Evolutionary conservation across 2,888 invertebrate genomes (phyloP).

Genomic region (Spatulosminthurus flaviceps): DNA sequence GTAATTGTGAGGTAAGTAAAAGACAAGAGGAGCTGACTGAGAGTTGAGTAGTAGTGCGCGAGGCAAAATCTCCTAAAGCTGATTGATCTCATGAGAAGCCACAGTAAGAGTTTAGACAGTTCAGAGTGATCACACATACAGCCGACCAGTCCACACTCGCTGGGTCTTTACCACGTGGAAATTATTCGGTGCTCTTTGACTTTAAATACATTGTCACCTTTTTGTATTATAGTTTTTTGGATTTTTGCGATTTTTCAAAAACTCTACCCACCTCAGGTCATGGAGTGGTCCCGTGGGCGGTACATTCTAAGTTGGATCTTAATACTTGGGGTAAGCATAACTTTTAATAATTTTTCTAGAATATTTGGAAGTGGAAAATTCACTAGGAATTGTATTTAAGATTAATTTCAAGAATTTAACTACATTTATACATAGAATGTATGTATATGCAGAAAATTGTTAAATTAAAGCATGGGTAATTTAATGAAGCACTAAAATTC

Average conservation of each 20-base stretch:
- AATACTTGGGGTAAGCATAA: constrained; percentile 32
- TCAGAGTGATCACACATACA: constrained; percentile 26
- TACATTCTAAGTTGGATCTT: constrained; percentile 33
- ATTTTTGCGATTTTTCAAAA: too few species aligned
- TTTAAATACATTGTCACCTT: too few species aligned
- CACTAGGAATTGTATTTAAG: too few species aligned
- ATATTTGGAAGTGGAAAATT: too few species aligned
- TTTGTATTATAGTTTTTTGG: too few species aligned
- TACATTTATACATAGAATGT: too few species aligned
- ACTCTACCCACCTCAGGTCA: neutral
- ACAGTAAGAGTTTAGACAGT: constrained; percentile 28
- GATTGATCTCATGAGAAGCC: constrained; percentile 21
- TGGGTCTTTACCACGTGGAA: constrained; percentile 4
- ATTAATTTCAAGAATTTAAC: too few species aligned
- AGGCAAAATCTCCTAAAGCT: constrained; percentile 23
- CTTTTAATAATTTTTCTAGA: neutral
- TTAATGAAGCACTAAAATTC: too few species aligned
- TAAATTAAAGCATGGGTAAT: too few species aligned
- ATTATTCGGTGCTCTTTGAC: constrained; percentile 16
- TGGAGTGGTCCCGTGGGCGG: constrained; percentile 31
- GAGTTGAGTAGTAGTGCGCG: too few species aligned
- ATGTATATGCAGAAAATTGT: too few species aligned
- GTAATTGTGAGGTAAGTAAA: neutral
- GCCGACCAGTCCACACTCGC: constrained; percentile 2
- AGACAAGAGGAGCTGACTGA: constrained; percentile 7